Evolutionary conservation across 2,797 vertebrate genomes (phyloP), one percentile per base, ranked within the genome.

Genomic region (Smutsia gigantea): DNA sequence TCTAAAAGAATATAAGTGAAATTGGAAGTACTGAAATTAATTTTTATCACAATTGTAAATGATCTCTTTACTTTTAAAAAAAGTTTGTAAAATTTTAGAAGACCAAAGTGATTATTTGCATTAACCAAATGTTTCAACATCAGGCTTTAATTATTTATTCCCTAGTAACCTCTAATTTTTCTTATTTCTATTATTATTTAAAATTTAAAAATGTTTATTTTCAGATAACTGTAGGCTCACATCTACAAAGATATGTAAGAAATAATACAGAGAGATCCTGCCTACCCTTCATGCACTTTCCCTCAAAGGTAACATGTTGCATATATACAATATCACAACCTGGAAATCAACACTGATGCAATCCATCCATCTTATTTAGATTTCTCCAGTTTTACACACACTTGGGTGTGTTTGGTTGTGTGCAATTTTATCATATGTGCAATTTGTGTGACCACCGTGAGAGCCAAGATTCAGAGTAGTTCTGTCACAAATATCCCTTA

Each of bases 21-120:
- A 66, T 13, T 1, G 12, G 63, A 46, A 85, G 39, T 92, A 83
- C 21, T 51, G 17, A 51, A 75, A 55, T 93, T 39, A 21, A 37
- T 68, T 95, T 87, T 93, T 84, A 37, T 79, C 34, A 68, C n/a
- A 91, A 49, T 74, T 93, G 31, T 31, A 81, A 79, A 79, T 63
- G 69, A 37, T 53, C 55, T 87, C 59, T 92, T 85, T 84, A 59
- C 37, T 63, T 69, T 55, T 12, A 55, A 75, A n/a, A 17, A 88
- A 59, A 93, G 3, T 71, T 39, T 71, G 27, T 42, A 39, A 42
- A 29, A 31, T 8, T 83, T 66, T 63, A 15, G 75, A 69, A 95
- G 27, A 61, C 17, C 34, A 39, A 55, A 91, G 25, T 34, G 5
- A 79, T 68, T 63, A 66, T 83, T 86, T 72, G 71, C 34, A 27